A percentile compares a stretch with the other conserved stretches of the same genome.
These are phyloP conservation scores for Crossocerus cetratus DNA, from an alignment of 2,888 invertebrate genomes.

Conservation along the genomic window DNA sequence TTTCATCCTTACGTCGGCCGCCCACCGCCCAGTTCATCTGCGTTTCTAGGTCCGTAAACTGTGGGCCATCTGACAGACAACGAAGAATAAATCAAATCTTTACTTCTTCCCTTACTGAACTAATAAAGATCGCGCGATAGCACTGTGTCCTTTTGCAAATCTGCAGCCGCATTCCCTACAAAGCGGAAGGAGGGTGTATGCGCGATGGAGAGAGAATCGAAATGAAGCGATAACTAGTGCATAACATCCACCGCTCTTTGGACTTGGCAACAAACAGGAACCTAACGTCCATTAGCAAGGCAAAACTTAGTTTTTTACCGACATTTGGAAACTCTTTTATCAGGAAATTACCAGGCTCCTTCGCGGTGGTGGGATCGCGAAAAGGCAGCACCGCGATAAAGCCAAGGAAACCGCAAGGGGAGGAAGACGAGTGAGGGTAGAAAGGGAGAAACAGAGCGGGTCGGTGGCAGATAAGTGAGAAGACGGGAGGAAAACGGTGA, in stretches of 20 bases:
- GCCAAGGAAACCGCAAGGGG: slow-evolving; percentile 13
- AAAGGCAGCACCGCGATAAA: slow-evolving; percentile 24
- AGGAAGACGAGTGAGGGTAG: not conserved
- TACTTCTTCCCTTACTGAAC: no score
- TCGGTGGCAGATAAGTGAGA: not conserved
- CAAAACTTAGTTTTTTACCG: not conserved
- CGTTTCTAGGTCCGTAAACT: slow-evolving; percentile 2
- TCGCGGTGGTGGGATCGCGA: slow-evolving; percentile 5
- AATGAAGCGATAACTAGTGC: no score
- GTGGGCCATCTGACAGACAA: no score
- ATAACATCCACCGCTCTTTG: no score
- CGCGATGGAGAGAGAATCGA: no score
- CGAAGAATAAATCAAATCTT: no score
- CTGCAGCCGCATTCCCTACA: no score
- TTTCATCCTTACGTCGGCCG: slow-evolving; percentile 25
- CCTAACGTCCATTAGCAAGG: not conserved
- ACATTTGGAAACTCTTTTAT: not conserved
- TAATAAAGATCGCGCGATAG: no score
- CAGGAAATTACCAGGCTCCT: slow-evolving; percentile 6
- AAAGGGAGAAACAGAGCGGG: slow-evolving; percentile 4
- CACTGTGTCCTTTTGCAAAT: no score
- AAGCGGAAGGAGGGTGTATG: no score
- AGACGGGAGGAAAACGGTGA: slow-evolving; percentile 27
- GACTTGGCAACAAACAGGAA: no score
- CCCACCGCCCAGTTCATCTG: slow-evolving; percentile 9